These are phyloP conservation scores for Pyxicephalus adspersus DNA, from an alignment of 2,113 vertebrate genomes.

Conservation along the genomic window DNA sequence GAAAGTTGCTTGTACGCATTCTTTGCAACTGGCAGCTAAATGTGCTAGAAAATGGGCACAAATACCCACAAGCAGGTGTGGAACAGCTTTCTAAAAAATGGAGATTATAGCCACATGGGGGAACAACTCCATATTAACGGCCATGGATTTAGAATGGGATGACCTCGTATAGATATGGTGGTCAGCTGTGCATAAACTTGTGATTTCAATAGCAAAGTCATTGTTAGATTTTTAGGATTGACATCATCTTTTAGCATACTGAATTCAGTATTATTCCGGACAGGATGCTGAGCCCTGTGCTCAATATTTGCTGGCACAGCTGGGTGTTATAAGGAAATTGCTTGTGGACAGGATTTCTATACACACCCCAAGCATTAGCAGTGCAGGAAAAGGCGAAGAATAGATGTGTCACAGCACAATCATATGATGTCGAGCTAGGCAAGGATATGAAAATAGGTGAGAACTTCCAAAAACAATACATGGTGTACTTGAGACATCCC, in stretches of 20 bases:
- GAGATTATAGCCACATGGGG: too few species aligned
- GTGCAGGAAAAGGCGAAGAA: slow-evolving; percentile 40
- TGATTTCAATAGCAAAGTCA: too few species aligned
- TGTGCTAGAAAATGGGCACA: too few species aligned
- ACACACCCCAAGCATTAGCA: slow-evolving; percentile 27
- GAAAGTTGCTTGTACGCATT: too few species aligned
- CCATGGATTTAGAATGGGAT: too few species aligned
- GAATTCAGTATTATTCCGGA: too few species aligned
- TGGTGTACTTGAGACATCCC: background rate
- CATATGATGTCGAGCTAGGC: slow-evolving; percentile 31
- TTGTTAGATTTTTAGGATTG: too few species aligned
- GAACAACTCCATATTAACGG: too few species aligned
- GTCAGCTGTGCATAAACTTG: background rate
- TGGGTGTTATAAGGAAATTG: slow-evolving; percentile 31
- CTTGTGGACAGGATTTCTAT: slow-evolving; percentile 46
- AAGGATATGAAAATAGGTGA: slow-evolving; percentile 26
- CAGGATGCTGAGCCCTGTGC: background rate
- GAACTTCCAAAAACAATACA: slow-evolving; percentile 44
- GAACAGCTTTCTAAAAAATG: too few species aligned
- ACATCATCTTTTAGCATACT: too few species aligned
- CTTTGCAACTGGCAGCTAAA: too few species aligned
- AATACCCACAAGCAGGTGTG: too few species aligned
- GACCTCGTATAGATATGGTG: background rate
- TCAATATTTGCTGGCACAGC: slow-evolving; percentile 29
- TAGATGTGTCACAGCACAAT: slow-evolving; percentile 32